phyloP scores from a whole-genome alignment of 37 sponge, comb jelly and placozoan genomes.

The Axinella damicornis region DNA sequence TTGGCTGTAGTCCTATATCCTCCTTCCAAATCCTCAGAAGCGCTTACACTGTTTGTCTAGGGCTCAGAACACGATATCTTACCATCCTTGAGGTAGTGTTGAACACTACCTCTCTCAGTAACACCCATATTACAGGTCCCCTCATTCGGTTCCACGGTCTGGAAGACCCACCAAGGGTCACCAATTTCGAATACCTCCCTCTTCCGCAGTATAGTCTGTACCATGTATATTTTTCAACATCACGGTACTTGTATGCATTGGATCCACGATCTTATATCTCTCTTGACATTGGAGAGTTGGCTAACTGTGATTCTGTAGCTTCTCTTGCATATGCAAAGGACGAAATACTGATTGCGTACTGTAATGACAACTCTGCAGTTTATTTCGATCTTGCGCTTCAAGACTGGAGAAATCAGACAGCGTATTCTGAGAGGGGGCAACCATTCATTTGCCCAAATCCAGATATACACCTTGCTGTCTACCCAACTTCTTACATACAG shows the following conservation, averaged over 20 bases:
- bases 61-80: neutral
- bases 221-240: neutral
- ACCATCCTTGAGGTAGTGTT: neutral
- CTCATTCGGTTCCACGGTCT: no score
- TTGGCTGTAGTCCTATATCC: neutral
- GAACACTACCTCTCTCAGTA: neutral
- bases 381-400: neutral
- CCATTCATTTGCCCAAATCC: conserved; percentile 21
- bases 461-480: neutral
- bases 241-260: neutral
- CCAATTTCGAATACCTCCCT: no score
- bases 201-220: neutral
- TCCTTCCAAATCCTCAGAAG: neutral
- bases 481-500: neutral
- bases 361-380: neutral
- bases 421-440: neutral
- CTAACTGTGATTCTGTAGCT: neutral
- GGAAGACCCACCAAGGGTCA: no score
- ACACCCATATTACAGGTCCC: neutral
- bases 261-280: neutral
- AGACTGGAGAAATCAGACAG: neutral
- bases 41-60: neutral
- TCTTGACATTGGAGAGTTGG: neutral
- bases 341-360: conserved; percentile 1
- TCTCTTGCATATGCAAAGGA: neutral